phyloP scores from a whole-genome alignment of 1,140 invertebrate genomes.

The Arion vulgaris region DNA sequence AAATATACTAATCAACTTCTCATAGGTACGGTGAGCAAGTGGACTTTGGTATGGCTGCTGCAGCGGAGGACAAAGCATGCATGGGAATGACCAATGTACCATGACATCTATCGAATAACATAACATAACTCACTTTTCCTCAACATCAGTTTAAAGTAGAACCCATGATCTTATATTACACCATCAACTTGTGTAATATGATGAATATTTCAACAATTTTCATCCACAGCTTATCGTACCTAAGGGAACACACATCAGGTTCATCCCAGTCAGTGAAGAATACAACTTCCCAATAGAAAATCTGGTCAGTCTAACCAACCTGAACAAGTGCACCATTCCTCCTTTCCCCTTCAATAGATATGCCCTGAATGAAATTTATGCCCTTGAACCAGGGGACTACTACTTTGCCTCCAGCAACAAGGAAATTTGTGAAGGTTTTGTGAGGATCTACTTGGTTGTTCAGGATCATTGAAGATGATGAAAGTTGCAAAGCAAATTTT shows the following conservation, averaged over 20 bases:
- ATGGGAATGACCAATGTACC: too few species aligned
- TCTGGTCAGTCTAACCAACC: conserved; percentile 16
- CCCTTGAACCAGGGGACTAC: conserved; percentile 22
- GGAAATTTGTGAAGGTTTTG: not conserved
- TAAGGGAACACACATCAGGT: conserved; percentile 7
- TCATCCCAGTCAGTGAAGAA: not conserved
- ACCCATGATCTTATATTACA: too few species aligned
- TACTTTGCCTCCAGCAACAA: conserved; percentile 16
- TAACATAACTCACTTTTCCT: too few species aligned
- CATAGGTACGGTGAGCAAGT: too few species aligned
- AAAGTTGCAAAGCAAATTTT: too few species aligned
- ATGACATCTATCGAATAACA: too few species aligned
- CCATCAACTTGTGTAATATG: too few species aligned
- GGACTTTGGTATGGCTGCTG: too few species aligned
- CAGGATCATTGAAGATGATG: not conserved
- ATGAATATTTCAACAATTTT: too few species aligned
- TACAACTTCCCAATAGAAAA: not conserved
- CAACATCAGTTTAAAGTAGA: too few species aligned
- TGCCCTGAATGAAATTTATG: not conserved
- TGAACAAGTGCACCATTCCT: not conserved
- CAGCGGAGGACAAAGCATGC: too few species aligned
- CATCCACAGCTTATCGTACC: conserved; percentile 13
- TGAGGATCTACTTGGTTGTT: not conserved
- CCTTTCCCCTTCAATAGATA: not conserved
- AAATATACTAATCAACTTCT: too few species aligned